Evolutionary conservation across 2,888 invertebrate genomes (phyloP).

Genomic region (Diaphora mendica): DNA sequence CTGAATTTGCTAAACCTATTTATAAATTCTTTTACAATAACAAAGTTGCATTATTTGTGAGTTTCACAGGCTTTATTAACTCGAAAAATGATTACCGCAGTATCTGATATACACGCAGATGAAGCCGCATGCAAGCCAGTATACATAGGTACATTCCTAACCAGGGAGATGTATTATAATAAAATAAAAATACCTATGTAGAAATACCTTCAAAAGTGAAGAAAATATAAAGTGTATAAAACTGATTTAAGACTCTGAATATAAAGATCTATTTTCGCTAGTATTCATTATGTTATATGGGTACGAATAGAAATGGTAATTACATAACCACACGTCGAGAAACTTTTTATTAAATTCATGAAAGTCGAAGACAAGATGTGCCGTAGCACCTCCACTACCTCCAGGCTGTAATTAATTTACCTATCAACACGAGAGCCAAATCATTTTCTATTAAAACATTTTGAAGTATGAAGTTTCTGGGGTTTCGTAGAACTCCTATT

Average conservation of each 20-base stretch:
- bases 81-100: too few species aligned
- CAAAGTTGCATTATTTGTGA: too few species aligned
- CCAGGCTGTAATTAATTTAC: conserved; percentile 53
- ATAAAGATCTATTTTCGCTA: neutral
- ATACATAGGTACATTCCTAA: too few species aligned
- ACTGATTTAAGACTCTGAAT: neutral
- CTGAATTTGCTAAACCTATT: too few species aligned
- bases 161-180: too few species aligned
- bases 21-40: too few species aligned
- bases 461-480: conserved; percentile 14
- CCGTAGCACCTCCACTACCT: conserved; percentile 27
- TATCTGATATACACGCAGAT: too few species aligned
- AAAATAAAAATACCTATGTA: too few species aligned
- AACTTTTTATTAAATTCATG: conserved; percentile 54
- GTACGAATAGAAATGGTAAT: conserved; percentile 18
- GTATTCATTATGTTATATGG: conserved; percentile 8
- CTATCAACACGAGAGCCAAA: conserved; percentile 35
- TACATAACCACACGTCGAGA: conserved; percentile 17
- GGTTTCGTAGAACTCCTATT: conserved; percentile 31
- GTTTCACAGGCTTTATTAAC: too few species aligned
- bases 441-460: conserved; percentile 48
- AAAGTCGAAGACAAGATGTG: conserved; percentile 31
- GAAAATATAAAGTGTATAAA: neutral
- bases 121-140: too few species aligned
- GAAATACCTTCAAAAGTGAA: neutral